Base-by-base conservation (phyloP, 2,888 invertebrate species). In the Notodonta ziczac region DNA sequence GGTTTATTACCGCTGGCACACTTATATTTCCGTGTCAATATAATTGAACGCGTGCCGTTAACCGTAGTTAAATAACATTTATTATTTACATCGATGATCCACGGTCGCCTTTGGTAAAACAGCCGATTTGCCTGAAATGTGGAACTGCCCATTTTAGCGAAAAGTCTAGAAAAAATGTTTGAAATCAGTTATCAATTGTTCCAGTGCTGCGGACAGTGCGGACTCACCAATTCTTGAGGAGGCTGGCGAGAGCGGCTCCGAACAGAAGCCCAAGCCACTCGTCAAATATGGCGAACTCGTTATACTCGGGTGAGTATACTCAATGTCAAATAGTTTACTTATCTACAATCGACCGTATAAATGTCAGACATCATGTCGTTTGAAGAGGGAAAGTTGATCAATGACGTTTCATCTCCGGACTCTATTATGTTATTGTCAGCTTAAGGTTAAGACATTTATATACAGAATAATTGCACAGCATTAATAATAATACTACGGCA, bases 261-360 rank as follows among this genome's bases (percentile, higher is more conserved):
- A 97, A 82, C 94, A 93, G 84, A 97, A 97, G 89, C 96, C 97
- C 69, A 96, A 97, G 89, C 95, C 95, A 74, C 94, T 95, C 78
- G 94, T 97, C 84, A 98, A 97, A 94, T 98, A 98, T 94, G 98
- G 98, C 80, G 98, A 98, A 95, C 95, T 98, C 90, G 97, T 98
- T 88, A 98, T 98, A 90, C 96, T 98, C 90, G 98, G 99, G 97
- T 98, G 92, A 96, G 96, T 94, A 53, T 48, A 60, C 14, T 48
- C 13, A n/a, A 48, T 14, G n/a, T 5, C 48, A 48, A 48, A 48
- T 50, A 50, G 48, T 5, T 9, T 9, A n/a, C n/a, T n/a, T 48
- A 48, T 48, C 5, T 16, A 50, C 16, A 16, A 50, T 50, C 14
- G 16, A 9, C 50, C 32, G 52, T 13, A 3, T 50, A 9, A 14